Conservation (phyloP, 2,888 invertebrate genomes). For the Blastobasis adustella region DNA sequence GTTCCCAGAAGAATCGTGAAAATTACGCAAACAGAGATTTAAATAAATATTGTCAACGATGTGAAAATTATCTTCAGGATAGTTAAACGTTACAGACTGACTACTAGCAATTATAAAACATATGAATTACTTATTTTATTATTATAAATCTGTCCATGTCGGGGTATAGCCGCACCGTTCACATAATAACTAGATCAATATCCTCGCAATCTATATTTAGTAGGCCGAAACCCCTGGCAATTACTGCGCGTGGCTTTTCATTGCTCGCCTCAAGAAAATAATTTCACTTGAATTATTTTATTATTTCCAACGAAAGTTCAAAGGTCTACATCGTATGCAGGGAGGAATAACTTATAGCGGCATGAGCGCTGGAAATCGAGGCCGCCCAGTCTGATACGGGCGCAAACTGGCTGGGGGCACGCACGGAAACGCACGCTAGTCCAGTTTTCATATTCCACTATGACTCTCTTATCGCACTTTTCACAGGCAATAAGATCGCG, state of each 20-base stretch:
- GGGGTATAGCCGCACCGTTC: no score
- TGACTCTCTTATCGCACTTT: conserved; percentile 10
- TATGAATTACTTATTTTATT: no score
- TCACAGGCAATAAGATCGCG: conserved; percentile 16
- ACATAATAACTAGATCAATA: no score
- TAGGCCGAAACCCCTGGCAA: neutral
- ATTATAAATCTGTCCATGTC: no score
- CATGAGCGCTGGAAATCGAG: conserved; percentile 64
- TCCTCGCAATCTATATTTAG: neutral
- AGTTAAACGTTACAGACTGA: no score
- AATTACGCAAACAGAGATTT: no score
- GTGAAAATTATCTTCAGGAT: no score
- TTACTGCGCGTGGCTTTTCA: neutral
- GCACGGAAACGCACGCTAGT: conserved; percentile 65
- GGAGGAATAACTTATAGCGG: conserved; percentile 62
- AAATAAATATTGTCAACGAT: no score
- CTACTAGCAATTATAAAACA: no score
- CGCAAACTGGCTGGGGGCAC: conserved; percentile 63
- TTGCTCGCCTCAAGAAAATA: neutral
- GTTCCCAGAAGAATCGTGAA: no score
- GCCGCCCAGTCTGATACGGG: conserved; percentile 53
- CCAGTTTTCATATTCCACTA: conserved; percentile 32
- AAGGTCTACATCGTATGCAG: conserved; percentile 52
- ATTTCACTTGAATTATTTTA: conserved; percentile 1
- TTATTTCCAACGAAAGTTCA: conserved; percentile 23